Evolutionary conservation across 1,140 invertebrate genomes (phyloP).

Genomic region (Penaeus chinensis): DNA sequence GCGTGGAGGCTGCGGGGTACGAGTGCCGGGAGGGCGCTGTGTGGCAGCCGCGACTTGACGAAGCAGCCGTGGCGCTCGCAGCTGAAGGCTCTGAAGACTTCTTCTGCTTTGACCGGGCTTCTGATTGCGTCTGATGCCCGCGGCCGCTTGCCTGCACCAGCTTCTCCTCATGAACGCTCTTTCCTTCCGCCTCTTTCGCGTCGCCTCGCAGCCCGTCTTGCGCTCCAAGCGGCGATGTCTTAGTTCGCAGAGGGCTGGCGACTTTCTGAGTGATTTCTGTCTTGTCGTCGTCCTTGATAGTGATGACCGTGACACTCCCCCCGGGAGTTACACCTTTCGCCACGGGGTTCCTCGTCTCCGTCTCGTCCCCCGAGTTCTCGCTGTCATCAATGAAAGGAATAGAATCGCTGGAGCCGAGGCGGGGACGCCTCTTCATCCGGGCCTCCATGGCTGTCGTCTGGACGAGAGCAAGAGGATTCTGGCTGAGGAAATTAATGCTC

Average conservation of each 20-base stretch:
- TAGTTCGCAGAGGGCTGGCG: slow-evolving; percentile 17
- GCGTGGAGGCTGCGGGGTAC: slow-evolving; percentile 27
- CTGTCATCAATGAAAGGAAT: slow-evolving; percentile 55
- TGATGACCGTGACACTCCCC: slow-evolving; percentile 45
- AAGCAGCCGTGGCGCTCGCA: neutral
- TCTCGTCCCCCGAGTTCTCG: slow-evolving; percentile 39
- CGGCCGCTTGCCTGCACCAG: neutral
- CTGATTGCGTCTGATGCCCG: neutral
- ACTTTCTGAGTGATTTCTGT: slow-evolving; percentile 30
- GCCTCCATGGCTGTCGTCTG: slow-evolving; percentile 40
- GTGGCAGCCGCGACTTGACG: neutral
- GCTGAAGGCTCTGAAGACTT: slow-evolving; percentile 9
- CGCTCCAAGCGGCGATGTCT: neutral
- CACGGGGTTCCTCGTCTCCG: neutral
- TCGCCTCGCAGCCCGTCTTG: slow-evolving; percentile 4
- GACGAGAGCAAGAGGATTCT: slow-evolving; percentile 27
- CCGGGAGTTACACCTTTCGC: neutral
- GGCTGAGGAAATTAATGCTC: slow-evolving; percentile 1
- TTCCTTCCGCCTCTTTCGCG: neutral
- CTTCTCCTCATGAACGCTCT: neutral
- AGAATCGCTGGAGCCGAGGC: slow-evolving; percentile 35
- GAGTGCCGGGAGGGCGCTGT: slow-evolving; percentile 26
- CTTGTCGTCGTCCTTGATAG: slow-evolving; percentile 40
- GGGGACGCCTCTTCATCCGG: slow-evolving; percentile 27
- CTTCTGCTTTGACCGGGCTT: neutral